Evolutionary conservation across 2,113 vertebrate genomes (phyloP).

Genomic region (Pseudopipra pipra): DNA sequence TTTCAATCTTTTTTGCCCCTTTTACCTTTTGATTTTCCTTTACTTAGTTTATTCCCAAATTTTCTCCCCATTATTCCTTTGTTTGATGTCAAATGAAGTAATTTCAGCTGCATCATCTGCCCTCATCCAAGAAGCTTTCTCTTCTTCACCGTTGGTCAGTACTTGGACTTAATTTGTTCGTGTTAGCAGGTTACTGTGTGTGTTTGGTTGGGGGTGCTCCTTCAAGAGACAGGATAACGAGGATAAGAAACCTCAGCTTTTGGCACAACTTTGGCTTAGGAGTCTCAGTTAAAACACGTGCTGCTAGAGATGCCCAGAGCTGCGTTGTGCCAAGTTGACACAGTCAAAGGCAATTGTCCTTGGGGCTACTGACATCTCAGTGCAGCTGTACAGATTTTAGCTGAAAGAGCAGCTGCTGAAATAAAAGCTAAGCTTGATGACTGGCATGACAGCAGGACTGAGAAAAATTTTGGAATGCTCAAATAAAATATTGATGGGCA

Average conservation of each 20-base stretch:
- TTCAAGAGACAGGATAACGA: neutral
- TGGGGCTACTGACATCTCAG: neutral
- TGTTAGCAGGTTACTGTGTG: neutral
- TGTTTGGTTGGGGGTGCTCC: neutral
- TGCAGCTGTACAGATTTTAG: neutral
- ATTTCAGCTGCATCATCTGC: neutral
- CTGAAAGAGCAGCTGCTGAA: slow-evolving; percentile 11
- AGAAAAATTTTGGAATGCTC: neutral
- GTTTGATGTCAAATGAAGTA: neutral
- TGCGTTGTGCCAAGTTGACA: rapidly evolving
- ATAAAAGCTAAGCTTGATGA: neutral
- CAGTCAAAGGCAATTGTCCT: neutral
- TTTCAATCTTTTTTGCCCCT: neutral
- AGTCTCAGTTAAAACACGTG: neutral
- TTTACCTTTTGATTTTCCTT: neutral
- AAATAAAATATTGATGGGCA: neutral
- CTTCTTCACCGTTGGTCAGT: neutral
- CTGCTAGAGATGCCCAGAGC: neutral
- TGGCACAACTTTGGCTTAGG: neutral
- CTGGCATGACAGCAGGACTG: neutral
- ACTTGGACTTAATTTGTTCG: neutral
- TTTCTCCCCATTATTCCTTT: neutral
- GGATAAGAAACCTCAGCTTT: neutral
- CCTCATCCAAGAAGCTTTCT: neutral
- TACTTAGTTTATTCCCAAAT: neutral